Percentiles rank a stretch among this genome's conserved stretches.
Conservation (phyloP, 1,140 invertebrate genomes). For the Onthophagus taurus region DNA sequence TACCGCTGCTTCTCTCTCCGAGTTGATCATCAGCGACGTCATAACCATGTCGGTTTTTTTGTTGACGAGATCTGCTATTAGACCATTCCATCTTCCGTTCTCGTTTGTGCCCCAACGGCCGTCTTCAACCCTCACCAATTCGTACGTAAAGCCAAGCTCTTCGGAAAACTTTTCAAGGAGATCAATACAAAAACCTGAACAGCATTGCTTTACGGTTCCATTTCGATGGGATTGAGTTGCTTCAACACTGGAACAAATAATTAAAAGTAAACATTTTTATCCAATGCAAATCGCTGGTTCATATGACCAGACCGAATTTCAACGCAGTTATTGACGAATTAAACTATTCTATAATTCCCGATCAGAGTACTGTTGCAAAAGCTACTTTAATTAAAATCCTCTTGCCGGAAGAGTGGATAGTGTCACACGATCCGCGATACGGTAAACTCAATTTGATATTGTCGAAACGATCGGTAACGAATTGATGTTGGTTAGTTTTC, state of each 20-base stretch:
- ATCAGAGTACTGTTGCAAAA: no score
- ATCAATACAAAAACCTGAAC: slow-evolving; percentile 96
- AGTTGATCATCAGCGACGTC: slow-evolving; percentile 95
- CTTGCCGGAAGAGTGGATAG: no score
- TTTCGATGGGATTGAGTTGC: slow-evolving; percentile 67
- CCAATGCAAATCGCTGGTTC: no score
- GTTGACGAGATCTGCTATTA: slow-evolving; percentile 88
- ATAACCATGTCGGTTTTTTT: slow-evolving; percentile 93
- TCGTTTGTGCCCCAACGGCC: slow-evolving; percentile 88
- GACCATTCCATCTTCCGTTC: slow-evolving; percentile 94
- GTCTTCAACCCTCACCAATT: slow-evolving; percentile 88
- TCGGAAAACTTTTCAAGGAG: slow-evolving; percentile 82
- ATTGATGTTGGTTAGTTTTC: no score
- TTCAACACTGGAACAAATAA: slow-evolving; percentile 73
- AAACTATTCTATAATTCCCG: no score
- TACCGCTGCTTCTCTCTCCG: slow-evolving; percentile 80
- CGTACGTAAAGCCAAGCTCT: slow-evolving; percentile 92
- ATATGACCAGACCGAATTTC: no score
- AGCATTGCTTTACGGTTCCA: slow-evolving; percentile 83
- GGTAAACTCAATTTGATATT: no score
- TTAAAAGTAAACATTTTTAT: no score
- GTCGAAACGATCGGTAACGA: no score
- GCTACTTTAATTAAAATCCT: no score
- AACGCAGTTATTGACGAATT: no score
- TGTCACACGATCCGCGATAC: no score